Base-by-base conservation (phyloP, 2,113 vertebrate genomes). In the Microtus richardsoni region DNA sequence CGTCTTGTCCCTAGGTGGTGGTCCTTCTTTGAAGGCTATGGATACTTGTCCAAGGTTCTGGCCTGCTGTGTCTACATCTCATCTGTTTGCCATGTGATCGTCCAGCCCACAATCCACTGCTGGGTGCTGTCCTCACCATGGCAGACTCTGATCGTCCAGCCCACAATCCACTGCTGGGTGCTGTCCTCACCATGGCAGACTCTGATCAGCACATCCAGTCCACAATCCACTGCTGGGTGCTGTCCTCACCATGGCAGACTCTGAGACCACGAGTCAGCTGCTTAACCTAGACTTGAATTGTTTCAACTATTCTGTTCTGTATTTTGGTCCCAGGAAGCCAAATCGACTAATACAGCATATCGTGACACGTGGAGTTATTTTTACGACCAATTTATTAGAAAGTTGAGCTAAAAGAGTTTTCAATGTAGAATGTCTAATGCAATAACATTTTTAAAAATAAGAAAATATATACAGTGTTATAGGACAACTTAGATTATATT, bases 331-430 rank as follows among this genome's bases (percentile, higher is more conserved):
- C 80, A 83, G n/a, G 54, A 60, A 60, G 54, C 36, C 26, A 60
- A 39, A 39, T n/a, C 28, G 54, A 41, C 7, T 26, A 62, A 28
- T 82, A 26, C 36, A 60, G 30, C 16, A 64, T 64, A 83, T 39
- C 9, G 47, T 71, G 21, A 47, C 12, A 47, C 13, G 64, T 28
- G 33, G 41, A 88, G 17, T 39, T 36, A 49, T 33, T 92, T 54
- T 91, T 66, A 89, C 13, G 66, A 66, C 28, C 30, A 85, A 24
- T 88, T 88, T 49, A 68, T 80, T 24, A n/a, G 90, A 79, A 93
- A 52, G 39, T 33, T 88, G 74, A 79, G 8, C 28, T 91, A 24
- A 96, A 84, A 84, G 39, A 0, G 7, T 88, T 73, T 94, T 71
- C 44, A 83, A 28, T 80, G 22, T 77, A 44, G 86, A 62, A 36